Conservation (phyloP, 2,888 invertebrate species). For the Mimas tiliae region DNA sequence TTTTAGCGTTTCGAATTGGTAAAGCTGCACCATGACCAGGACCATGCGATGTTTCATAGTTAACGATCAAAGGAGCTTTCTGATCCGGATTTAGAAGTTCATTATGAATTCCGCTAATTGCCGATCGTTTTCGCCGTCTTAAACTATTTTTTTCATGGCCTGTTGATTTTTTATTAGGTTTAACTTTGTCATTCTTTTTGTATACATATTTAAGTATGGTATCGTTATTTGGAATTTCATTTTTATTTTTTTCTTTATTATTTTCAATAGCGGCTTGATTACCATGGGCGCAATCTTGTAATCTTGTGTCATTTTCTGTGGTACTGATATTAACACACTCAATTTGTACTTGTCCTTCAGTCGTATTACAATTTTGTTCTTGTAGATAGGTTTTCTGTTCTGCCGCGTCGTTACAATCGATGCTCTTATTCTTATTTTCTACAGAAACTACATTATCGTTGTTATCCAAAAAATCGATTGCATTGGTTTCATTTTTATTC, state of each 20-base stretch:
- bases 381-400: slow-evolving; percentile 26
- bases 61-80: slow-evolving; percentile 55
- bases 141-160: slow-evolving; percentile 67
- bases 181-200: slow-evolving; percentile 53
- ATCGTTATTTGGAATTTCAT: slow-evolving; percentile 45
- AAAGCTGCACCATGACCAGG: slow-evolving; percentile 42
- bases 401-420: slow-evolving; percentile 36
- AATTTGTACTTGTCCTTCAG: slow-evolving; percentile 1
- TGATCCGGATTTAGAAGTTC: slow-evolving; percentile 42
- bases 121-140: slow-evolving; percentile 58
- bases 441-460: slow-evolving; percentile 32
- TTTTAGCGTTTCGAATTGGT: slow-evolving; percentile 42
- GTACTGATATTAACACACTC: background rate
- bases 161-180: slow-evolving; percentile 47
- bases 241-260: slow-evolving; percentile 35
- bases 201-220: slow-evolving; percentile 66
- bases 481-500: slow-evolving; percentile 33
- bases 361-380: slow-evolving; percentile 25
- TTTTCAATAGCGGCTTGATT: slow-evolving; percentile 17
- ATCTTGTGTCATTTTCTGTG: slow-evolving; percentile 11
- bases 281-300: slow-evolving; percentile 18
- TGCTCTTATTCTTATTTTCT: slow-evolving; percentile 30
- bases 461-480: slow-evolving; percentile 30
- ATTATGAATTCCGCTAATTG: slow-evolving; percentile 30
- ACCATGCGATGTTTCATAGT: slow-evolving; percentile 63